Base-by-base conservation (phyloP, 2,888 invertebrate species). In the Drymonia ruficornis region DNA sequence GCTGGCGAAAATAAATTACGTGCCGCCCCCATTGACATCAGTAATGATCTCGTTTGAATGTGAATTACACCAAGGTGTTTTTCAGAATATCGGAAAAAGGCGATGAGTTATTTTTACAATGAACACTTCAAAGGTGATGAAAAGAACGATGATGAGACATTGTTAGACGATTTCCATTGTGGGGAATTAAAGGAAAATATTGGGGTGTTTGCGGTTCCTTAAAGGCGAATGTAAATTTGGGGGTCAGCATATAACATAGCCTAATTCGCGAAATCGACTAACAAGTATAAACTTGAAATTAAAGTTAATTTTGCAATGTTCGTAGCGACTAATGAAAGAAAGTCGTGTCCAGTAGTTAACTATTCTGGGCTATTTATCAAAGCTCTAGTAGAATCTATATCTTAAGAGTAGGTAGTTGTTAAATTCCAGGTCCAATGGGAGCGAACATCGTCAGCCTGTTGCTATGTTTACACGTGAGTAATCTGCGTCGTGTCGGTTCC, bases 31-130 rank as follows among this genome's bases (percentile, higher is more conserved):
- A 69, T 72, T 72, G 76, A 72, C 69, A 65, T 54, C 67, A 61
- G 71, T 75, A 76, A 78, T 70, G 74, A 80, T 67, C 70, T 72
- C 72, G 74, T 78, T 72, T 65, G 60, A 62, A 68, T 69, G 58
- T 57, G 57, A 62, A 56, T 63, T 63, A 34, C 48, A 53, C 52
- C 55, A 31, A 43, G 43, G 43, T 43, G 40, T 16, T 38, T 38
- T 15, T 16, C 40, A 16, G 16, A 16, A 40, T 16, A 40, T 40
- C 40, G 40, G 40, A 15, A 40, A 16, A 16, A 9, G 11, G 40
- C 16, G 16, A 40, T 40, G 40, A 40, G 11, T n/a, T n/a, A 36
- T 36, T 36, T 36, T 36, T 36, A 36, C 36, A 36, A 36, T n/a
- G n/a, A n/a, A 36, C 4, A 5, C 36, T 36, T 36, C 36, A 16